A percentile compares a stretch with the other conserved stretches of the same genome.
Evolutionary conservation across 2,888 invertebrate species (phyloP).

Genomic region (Allacma fusca): DNA sequence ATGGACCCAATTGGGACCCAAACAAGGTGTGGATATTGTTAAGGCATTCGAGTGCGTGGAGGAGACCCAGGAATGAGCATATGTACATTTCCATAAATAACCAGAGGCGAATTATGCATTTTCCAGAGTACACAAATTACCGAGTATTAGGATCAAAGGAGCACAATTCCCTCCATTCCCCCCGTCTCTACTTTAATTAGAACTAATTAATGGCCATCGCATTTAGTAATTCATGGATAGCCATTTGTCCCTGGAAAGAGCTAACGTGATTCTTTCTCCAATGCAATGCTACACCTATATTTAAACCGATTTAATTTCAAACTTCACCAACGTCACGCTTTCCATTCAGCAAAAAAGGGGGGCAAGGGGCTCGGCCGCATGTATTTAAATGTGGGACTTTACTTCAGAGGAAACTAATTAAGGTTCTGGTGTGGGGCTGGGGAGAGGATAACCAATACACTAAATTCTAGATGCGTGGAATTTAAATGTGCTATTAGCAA

Average conservation of each 20-base stretch:
- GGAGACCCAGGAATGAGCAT: conserved; percentile 28
- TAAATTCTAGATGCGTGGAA: too few species aligned
- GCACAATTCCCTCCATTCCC: conserved; percentile 23
- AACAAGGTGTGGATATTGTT: too few species aligned
- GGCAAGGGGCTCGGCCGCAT: too few species aligned
- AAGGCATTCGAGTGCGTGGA: too few species aligned
- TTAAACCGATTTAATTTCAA: conserved; percentile 20
- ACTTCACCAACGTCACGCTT: not conserved
- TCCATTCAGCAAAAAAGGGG: too few species aligned
- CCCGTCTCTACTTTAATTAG: conserved; percentile 44
- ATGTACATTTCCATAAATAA: conserved; percentile 33
- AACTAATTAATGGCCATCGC: conserved; percentile 41
- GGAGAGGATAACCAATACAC: too few species aligned
- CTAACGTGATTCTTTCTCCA: conserved; percentile 1
- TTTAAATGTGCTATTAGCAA: too few species aligned
- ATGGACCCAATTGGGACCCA: too few species aligned
- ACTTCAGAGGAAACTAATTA: too few species aligned
- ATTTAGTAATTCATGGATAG: conserved; percentile 42
- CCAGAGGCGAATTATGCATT: conserved; percentile 30
- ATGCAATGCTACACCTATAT: not conserved
- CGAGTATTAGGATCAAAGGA: conserved; percentile 37
- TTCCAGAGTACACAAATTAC: conserved; percentile 38
- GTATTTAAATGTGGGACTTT: too few species aligned
- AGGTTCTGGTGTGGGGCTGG: too few species aligned
- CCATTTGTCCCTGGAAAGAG: not conserved